phyloP scores from a whole-genome alignment of 92 coral and sea anemone genomes.

The Metridium senile region DNA sequence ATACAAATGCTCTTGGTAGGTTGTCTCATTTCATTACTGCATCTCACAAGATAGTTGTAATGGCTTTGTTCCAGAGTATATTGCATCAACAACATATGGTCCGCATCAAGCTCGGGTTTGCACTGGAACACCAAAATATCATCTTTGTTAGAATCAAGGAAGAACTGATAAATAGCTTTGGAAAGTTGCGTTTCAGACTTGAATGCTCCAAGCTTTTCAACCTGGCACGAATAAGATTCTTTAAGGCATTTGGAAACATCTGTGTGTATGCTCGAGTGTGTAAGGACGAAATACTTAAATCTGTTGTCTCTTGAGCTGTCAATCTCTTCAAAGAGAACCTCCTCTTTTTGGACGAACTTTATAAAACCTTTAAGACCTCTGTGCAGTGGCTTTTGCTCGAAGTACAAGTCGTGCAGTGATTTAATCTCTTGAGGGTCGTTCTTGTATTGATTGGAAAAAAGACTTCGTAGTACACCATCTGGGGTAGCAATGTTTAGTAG shows the following conservation, averaged over 20 bases:
- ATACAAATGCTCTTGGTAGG: slow-evolving; percentile 34
- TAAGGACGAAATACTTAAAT: slow-evolving; percentile 34
- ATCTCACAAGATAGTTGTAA: slow-evolving; percentile 6
- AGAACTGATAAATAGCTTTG: slow-evolving; percentile 30
- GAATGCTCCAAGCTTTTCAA: slow-evolving; percentile 38
- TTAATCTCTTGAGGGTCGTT: slow-evolving; percentile 23
- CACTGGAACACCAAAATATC: slow-evolving; percentile 44
- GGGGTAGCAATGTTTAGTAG: slow-evolving; percentile 38
- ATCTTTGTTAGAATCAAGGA: slow-evolving; percentile 21
- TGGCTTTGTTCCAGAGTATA: slow-evolving; percentile 33
- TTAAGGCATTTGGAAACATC: slow-evolving; percentile 25
- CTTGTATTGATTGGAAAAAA: slow-evolving; percentile 27
- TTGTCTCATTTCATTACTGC: neutral
- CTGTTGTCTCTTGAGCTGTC: too few relatives aligned
- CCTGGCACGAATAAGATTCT: slow-evolving; percentile 23
- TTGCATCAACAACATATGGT: slow-evolving; percentile 24
- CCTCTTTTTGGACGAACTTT: neutral
- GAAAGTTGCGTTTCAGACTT: slow-evolving; percentile 44
- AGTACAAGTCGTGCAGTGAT: slow-evolving; percentile 9
- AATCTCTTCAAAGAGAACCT: too few relatives aligned
- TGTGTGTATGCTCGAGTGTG: slow-evolving; percentile 40
- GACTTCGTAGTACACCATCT: slow-evolving; percentile 34
- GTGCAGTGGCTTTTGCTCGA: slow-evolving; percentile 31
- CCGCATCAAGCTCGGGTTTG: slow-evolving; percentile 44
- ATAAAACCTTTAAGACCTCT: slow-evolving; percentile 29